Base-by-base conservation (phyloP, 2,888 invertebrate species). In the Polydrusus tereticollis region DNA sequence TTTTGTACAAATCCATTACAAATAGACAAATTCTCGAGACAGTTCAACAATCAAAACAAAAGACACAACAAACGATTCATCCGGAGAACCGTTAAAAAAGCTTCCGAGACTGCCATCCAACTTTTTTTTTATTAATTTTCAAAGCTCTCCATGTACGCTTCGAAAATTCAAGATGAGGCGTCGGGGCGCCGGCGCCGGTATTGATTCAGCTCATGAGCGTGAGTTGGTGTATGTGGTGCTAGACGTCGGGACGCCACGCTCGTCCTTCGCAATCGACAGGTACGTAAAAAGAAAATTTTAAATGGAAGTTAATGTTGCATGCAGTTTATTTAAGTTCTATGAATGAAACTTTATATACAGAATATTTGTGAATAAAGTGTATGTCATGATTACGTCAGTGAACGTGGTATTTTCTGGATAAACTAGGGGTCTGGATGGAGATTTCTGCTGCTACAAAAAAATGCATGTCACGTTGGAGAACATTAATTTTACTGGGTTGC, bases 181-280 rank as follows among this genome's bases (percentile, higher is more conserved):
- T 38, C 69, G 64, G 43, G 76, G 82, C 83, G 84, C 83, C 82
- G 83, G 82, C 84, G 83, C 80, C 78, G 76, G 78, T 85, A 85
- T 85, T 82, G 85, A 85, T 85, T 85, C 79, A 74, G 63, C 75
- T 75, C 76, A 75, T 77, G 65, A 79, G 76, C 80, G 80, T 80
- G 82, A 82, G 82, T 83, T 81, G 78, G 82, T 82, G 81, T 82
- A 79, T 80, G 82, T 78, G 77, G 75, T 76, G 79, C 77, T 76
- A 78, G 77, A 78, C 77, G 79, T 78, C 77, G 78, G 82, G 80
- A 82, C 81, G 80, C 80, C 78, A 75, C 78, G 79, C 69, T 77
- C 78, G 80, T 80, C 80, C 80, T 76, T 75, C 69, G 75, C 77
- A 78, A 79, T 77, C 66, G 76, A 80, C 79, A 83, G 83, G 83